Conservation (phyloP, 2,113 vertebrate species). For the Nothobranchius kuhntae region DNA sequence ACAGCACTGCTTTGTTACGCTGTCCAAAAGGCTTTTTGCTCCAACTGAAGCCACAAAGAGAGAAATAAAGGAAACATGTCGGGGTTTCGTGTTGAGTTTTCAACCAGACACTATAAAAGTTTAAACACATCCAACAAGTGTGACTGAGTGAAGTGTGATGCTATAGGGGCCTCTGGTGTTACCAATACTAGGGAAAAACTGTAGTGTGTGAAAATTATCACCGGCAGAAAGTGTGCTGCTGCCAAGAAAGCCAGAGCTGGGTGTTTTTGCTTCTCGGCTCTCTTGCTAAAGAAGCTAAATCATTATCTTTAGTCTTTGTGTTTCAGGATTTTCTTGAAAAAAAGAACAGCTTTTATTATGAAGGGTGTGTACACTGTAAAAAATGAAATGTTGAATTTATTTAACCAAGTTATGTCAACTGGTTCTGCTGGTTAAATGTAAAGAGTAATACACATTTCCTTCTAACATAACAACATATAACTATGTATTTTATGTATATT, state of each 20-base stretch:
- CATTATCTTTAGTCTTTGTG: too few species aligned
- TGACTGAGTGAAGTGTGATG: slow-evolving; percentile 32
- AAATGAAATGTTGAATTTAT: too few species aligned
- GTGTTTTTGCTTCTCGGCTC: slow-evolving; percentile 1
- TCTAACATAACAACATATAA: too few species aligned
- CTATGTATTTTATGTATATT: too few species aligned
- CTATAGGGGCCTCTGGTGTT: slow-evolving; percentile 21
- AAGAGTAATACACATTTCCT: too few species aligned
- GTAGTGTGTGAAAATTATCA: slow-evolving; percentile 34
- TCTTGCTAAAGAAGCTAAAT: neutral
- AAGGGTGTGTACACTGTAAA: too few species aligned
- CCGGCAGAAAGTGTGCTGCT: neutral
- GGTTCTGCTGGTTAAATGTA: too few species aligned
- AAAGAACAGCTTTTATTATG: too few species aligned
- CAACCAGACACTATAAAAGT: neutral
- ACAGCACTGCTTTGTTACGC: slow-evolving; percentile 7
- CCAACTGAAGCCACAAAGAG: neutral
- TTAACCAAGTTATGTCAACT: too few species aligned
- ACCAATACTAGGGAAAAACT: slow-evolving; percentile 33
- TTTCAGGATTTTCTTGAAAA: neutral
- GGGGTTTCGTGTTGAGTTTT: neutral
- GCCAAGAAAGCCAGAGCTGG: slow-evolving; percentile 9
- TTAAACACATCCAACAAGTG: slow-evolving; percentile 12
- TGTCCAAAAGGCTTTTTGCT: neutral
- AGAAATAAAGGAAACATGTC: neutral